Base-by-base conservation (phyloP, 1,140 invertebrate species). In the Neodiprion lecontei region DNA sequence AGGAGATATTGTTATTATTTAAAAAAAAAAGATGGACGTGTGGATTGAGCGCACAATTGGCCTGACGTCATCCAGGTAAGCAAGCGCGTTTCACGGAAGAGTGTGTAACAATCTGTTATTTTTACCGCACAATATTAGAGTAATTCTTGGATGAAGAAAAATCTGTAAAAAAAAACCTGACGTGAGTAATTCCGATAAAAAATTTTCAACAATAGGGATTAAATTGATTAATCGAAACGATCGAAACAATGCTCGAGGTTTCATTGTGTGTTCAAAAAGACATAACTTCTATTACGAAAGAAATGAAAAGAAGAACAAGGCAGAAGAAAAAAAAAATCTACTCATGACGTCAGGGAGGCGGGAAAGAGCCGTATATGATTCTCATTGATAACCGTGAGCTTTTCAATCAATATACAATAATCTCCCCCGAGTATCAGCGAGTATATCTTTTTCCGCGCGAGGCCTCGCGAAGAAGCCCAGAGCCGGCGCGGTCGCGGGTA, bases 401-500 rank as follows among this genome's bases (percentile, higher is more conserved):
- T 40, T 40, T 40, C 28, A 5, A 40, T 40, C 28, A 40, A 40
- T 65, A 65, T 65, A 17, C 61, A 65, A 65, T 21, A 4, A 65
- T 65, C 61, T 65, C 4, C 17, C 61, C 12, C 61, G 7, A 14
- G 17, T 2, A 14, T 65, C 12, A 3, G 61, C 17, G 17, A 65
- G 17, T 14, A 65, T 14, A 65, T 14, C 12, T 21, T 4, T 1
- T 65, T 14, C 12, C 12, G 12, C 61, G 17, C 17, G 17, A 17
- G 12, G 7, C 61, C 61, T 5, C 61, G 61, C 17, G 12, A 65
- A 65, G 17, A 65, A 17, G 61, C 17, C 74, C 75, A 71, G 70
- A 75, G 76, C 76, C 72, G 48, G 70, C 72, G 73, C 73, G 70
- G 74, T 73, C 79, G 74, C 79, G 78, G 17, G 17, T 17, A 17